Evolutionary conservation across 2,113 vertebrate species (phyloP).

Genomic region (Collichthys lucidus): DNA sequence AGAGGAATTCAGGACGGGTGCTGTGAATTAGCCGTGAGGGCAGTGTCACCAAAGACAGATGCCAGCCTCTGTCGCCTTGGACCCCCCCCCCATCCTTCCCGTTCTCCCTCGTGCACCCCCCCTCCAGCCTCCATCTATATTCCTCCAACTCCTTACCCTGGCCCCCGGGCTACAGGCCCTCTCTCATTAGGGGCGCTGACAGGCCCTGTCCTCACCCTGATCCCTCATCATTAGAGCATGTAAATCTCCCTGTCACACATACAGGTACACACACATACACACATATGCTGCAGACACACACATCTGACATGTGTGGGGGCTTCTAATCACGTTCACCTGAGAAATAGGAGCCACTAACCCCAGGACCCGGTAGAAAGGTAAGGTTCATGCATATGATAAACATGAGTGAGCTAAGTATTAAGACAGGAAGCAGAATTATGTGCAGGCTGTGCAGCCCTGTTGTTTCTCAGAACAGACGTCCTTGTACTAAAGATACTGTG

Average conservation of each 20-base stretch:
- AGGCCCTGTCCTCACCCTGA: slow-evolving; percentile 80
- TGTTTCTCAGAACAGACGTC: background rate
- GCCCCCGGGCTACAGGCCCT: slow-evolving; percentile 73
- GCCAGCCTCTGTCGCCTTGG: slow-evolving; percentile 69
- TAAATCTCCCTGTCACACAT: slow-evolving; percentile 83
- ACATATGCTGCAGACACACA: slow-evolving; percentile 49
- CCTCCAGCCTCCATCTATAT: slow-evolving; percentile 54
- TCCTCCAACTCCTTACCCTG: slow-evolving; percentile 67
- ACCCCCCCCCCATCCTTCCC: slow-evolving; percentile 12
- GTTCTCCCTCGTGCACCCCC: slow-evolving; percentile 36
- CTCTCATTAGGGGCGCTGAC: slow-evolving; percentile 85
- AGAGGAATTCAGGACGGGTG: slow-evolving; percentile 60
- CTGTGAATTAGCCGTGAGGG: slow-evolving; percentile 66
- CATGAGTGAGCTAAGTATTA: slow-evolving; percentile 10
- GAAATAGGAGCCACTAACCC: slow-evolving; percentile 62
- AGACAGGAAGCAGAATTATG: slow-evolving; percentile 38
- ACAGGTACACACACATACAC: slow-evolving; percentile 51
- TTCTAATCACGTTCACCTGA: slow-evolving; percentile 57
- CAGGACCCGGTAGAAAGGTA: slow-evolving; percentile 18
- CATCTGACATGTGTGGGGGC: slow-evolving; percentile 2
- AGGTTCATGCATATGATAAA: slow-evolving; percentile 44
- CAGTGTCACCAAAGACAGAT: slow-evolving; percentile 79
- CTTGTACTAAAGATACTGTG: slow-evolving; percentile 6
- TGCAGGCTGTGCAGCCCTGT: background rate
- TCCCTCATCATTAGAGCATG: slow-evolving; percentile 88